These are phyloP conservation scores for Lymantria monacha DNA, from an alignment of 2,888 invertebrate genomes.

Conservation along the genomic window DNA sequence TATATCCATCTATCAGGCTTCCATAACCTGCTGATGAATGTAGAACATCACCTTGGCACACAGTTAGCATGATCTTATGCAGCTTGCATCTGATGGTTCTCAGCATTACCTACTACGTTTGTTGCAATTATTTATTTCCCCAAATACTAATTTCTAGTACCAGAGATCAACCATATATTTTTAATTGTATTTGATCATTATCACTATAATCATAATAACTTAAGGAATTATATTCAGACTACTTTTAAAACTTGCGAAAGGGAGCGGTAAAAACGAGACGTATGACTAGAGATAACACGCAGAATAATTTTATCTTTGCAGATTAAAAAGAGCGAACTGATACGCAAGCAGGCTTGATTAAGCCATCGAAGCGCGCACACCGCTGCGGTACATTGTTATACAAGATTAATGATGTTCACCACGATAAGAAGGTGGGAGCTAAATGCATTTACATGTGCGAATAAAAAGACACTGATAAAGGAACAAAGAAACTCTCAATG, in stretches of 20 bases:
- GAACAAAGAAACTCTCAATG: constrained; percentile 68
- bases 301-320: constrained; percentile 44
- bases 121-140: too few species aligned
- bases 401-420: constrained; percentile 78
- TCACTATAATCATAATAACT: too few species aligned
- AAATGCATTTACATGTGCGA: constrained; percentile 82
- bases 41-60: too few species aligned
- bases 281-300: constrained; percentile 23
- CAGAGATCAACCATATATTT: too few species aligned
- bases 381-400: constrained; percentile 74
- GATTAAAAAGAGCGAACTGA: constrained; percentile 54
- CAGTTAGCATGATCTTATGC: too few species aligned
- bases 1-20: too few species aligned
- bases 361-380: constrained; percentile 66
- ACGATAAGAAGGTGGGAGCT: constrained; percentile 77
- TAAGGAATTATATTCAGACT: too few species aligned
- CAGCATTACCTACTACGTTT: too few species aligned
- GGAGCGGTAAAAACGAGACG: constrained; percentile 17
- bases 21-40: too few species aligned
- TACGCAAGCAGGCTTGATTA: constrained; percentile 64
- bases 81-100: too few species aligned
- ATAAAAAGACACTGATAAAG: constrained; percentile 74
- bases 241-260: constrained; percentile 1
- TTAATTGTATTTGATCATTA: too few species aligned
- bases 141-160: too few species aligned